A percentile compares a stretch with the other conserved stretches of the same genome.
phyloP scores from a whole-genome alignment of 2,113 vertebrate species.

The Phalacrocorax pelagicus region DNA sequence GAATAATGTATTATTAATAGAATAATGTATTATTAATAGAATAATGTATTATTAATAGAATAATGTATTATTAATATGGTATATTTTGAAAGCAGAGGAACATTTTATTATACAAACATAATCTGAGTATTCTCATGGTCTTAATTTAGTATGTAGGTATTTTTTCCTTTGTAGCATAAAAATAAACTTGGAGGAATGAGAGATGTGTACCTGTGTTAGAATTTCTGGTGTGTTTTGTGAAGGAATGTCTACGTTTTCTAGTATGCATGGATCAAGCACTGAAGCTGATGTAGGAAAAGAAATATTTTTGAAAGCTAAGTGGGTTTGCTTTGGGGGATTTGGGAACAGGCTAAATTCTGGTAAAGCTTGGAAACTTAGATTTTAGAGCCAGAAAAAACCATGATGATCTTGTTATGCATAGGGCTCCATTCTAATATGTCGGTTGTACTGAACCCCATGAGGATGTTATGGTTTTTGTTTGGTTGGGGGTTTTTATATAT shows the following conservation, averaged over 20 bases:
- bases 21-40: not conserved
- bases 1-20: too few relatives aligned
- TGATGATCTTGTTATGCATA: not conserved
- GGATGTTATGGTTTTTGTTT: not conserved
- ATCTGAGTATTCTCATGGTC: not conserved
- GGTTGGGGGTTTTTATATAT: not conserved
- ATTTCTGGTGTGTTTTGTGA: fast-evolving
- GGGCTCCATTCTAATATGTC: not conserved
- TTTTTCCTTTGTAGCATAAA: not conserved
- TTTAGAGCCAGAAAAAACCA: not conserved
- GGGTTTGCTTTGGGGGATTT: not conserved
- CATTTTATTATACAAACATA: not conserved
- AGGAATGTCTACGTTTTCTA: not conserved
- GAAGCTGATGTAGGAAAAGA: not conserved
- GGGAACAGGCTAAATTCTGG: not conserved
- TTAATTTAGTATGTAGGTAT: not conserved
- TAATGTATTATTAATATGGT: not conserved
- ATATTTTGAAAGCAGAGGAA: not conserved
- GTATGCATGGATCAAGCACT: not conserved
- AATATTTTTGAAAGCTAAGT: not conserved
- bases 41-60: not conserved
- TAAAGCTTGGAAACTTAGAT: not conserved
- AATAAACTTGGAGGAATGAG: not conserved
- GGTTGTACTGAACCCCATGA: not conserved
- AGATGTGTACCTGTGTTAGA: fast-evolving